These are phyloP conservation scores for Cyrtodaria siliqua DNA, from an alignment of 2,888 invertebrate species.

Conservation along the genomic window DNA sequence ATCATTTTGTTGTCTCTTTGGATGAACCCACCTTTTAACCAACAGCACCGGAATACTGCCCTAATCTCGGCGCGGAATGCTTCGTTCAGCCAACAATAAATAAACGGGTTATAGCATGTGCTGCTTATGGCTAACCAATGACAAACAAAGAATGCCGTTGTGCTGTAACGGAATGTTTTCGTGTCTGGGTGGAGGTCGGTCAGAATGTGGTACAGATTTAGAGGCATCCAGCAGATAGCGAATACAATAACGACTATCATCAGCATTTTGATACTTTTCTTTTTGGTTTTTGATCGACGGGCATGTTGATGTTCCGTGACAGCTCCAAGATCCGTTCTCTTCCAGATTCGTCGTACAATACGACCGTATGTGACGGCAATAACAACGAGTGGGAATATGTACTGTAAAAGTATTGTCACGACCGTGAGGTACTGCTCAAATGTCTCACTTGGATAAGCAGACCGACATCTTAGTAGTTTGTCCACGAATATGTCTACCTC, in stretches of 20 bases:
- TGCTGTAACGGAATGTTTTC: constrained; percentile 82
- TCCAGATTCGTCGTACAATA: constrained; percentile 83
- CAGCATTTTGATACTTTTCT: constrained; percentile 86
- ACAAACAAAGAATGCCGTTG: constrained; percentile 85
- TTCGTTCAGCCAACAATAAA: constrained; percentile 87
- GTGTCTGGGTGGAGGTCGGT: constrained; percentile 83
- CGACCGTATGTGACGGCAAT: constrained; percentile 85
- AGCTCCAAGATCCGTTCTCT: constrained; percentile 84
- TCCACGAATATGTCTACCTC: constrained; percentile 63
- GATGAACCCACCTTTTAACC: constrained; percentile 20
- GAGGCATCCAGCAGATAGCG: constrained; percentile 87
- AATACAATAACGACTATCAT: constrained; percentile 86
- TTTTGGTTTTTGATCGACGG: constrained; percentile 84
- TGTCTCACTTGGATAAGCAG: constrained; percentile 80
- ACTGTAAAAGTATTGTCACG: constrained; percentile 85
- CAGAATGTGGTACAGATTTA: constrained; percentile 86
- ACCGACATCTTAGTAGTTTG: constrained; percentile 80
- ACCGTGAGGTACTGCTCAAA: constrained; percentile 85
- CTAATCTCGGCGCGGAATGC: constrained; percentile 85
- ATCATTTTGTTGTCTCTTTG: constrained; percentile 32
- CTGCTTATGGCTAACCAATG: constrained; percentile 87
- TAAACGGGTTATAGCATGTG: constrained; percentile 87
- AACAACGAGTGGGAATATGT: constrained; percentile 85
- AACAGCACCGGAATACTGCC: constrained; percentile 81
- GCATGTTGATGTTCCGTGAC: constrained; percentile 85